Conservation (phyloP, 2,888 invertebrate genomes). For the Autographa pulchrina region DNA sequence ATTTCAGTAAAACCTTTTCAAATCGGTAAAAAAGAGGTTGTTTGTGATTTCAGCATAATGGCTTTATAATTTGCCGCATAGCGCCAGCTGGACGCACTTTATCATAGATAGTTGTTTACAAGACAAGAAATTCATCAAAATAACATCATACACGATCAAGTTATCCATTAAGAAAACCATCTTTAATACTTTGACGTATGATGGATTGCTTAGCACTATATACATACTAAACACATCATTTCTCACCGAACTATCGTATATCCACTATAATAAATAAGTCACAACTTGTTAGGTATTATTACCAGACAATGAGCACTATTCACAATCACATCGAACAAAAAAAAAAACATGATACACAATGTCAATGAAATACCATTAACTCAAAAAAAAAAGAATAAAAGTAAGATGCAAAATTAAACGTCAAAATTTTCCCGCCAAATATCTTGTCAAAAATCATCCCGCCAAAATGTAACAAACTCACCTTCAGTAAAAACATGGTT, state of each 20-base stretch:
- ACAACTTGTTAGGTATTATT: conserved; percentile 35
- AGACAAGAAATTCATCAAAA: conserved; percentile 4
- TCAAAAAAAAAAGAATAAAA: not conserved
- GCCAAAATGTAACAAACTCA: conserved; percentile 67
- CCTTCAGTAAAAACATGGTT: conserved; percentile 86
- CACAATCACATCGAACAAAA: conserved; percentile 38
- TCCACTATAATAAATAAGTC: conserved; percentile 25
- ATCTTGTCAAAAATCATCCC: conserved; percentile 16
- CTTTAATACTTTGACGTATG: not conserved
- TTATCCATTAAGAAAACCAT: conserved; percentile 2
- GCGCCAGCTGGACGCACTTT: not conserved
- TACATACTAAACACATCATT: conserved; percentile 19
- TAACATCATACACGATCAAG: conserved; percentile 1
- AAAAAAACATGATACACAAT: conserved; percentile 16
- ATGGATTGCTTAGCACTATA: not conserved
- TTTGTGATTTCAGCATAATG: conserved; percentile 2
- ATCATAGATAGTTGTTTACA: conserved; percentile 2
- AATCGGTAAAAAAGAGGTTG: not conserved
- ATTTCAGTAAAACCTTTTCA: not conserved
- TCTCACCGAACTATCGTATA: conserved; percentile 22
- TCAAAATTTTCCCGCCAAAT: conserved; percentile 25
- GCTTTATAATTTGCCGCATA: not conserved
- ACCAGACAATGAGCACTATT: conserved; percentile 18
- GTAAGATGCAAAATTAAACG: not conserved
- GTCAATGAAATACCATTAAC: not conserved